Conservation (phyloP, 2,113 vertebrate species). For the Shinisaurus crocodilurus region DNA sequence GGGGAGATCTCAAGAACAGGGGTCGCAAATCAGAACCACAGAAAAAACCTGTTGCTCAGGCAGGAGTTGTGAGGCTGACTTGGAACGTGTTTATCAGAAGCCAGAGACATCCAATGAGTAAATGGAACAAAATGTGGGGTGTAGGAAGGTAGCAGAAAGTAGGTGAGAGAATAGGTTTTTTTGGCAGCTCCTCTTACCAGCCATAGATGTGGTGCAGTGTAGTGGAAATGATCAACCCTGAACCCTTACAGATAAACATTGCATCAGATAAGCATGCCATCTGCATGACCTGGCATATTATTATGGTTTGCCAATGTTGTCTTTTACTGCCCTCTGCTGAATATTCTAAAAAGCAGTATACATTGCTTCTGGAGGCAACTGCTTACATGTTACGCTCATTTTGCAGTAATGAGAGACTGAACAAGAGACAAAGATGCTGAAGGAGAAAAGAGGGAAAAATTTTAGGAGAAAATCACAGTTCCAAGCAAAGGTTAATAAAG, state of each 20-base stretch:
- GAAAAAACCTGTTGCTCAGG: not conserved
- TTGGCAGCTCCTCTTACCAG: constrained; percentile 5
- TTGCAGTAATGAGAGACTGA: constrained; percentile 47
- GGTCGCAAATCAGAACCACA: not conserved
- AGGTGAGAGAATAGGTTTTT: not conserved
- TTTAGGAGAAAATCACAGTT: not conserved
- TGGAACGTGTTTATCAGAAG: not conserved
- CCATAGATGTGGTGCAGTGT: constrained; percentile 17
- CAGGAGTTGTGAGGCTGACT: not conserved
- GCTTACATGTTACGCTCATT: constrained; percentile 42
- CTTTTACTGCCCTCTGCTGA: constrained; percentile 53
- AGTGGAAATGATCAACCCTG: not conserved
- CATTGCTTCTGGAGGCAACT: constrained; percentile 46
- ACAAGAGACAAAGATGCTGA: constrained; percentile 17
- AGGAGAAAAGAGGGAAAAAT: constrained; percentile 6
- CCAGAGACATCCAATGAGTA: not conserved
- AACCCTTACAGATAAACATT: not conserved
- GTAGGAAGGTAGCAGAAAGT: not conserved
- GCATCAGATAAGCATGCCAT: constrained; percentile 29
- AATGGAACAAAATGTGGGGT: not conserved
- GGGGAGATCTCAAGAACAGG: not conserved
- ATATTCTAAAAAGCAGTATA: constrained; percentile 29
- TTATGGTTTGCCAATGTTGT: constrained; percentile 39
- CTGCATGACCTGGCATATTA: constrained; percentile 11
- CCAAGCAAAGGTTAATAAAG: not conserved